A percentile compares a stretch with the other conserved stretches of the same genome.
Evolutionary conservation across 2,888 invertebrate genomes (phyloP).

Genomic region (Luperina testacea): DNA sequence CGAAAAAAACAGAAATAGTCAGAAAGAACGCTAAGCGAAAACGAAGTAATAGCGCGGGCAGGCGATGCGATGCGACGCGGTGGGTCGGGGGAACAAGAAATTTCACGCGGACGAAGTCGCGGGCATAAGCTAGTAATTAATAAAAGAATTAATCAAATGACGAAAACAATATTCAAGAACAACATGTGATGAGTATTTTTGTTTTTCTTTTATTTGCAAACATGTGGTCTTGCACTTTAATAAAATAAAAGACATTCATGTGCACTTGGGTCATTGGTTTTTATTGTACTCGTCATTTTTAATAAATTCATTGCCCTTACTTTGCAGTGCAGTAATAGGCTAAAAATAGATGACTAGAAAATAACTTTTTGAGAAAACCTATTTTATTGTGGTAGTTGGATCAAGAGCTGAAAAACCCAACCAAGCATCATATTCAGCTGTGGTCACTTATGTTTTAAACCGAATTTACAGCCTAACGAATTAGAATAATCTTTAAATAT

Average conservation of each 20-base stretch:
- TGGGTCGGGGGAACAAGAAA: neutral
- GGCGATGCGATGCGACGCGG: too few species aligned
- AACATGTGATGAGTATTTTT: conserved; percentile 13
- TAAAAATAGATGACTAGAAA: neutral
- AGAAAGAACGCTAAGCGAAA: too few species aligned
- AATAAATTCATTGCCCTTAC: neutral
- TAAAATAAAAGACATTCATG: conserved; percentile 17
- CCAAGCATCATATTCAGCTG: neutral
- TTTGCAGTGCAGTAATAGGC: neutral
- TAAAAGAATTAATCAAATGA: neutral
- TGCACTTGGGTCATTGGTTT: neutral
- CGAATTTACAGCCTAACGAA: neutral
- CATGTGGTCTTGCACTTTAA: conserved; percentile 23
- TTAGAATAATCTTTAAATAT: neutral
- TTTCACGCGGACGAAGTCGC: neutral
- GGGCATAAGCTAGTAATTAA: neutral
- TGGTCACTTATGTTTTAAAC: neutral
- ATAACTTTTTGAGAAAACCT: neutral
- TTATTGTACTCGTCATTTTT: neutral
- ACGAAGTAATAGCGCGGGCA: too few species aligned
- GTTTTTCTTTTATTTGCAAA: conserved; percentile 7
- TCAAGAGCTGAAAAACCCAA: neutral
- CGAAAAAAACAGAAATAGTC: too few species aligned
- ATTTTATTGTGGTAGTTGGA: neutral
- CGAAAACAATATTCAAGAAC: neutral